Evolutionary conservation across 2,797 vertebrate genomes (phyloP).

Genomic region (Pseudochirops cupreus): DNA sequence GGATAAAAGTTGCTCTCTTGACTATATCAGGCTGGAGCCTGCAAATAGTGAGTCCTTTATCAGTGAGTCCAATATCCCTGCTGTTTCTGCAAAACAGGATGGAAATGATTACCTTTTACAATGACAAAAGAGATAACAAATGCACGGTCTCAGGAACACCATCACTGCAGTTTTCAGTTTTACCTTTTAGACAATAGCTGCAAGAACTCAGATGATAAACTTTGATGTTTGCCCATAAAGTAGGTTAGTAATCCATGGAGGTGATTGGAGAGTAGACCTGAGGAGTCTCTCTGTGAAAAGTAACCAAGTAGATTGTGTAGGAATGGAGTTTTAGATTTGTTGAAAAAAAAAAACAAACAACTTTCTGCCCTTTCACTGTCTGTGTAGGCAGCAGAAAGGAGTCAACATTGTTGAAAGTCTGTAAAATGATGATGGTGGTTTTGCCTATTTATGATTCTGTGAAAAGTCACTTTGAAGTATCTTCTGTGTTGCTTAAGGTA

Average conservation of each 20-base stretch:
- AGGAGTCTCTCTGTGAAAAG: background rate
- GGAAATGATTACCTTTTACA: slow-evolving; percentile 50
- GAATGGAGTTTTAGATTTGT: background rate
- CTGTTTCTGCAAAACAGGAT: background rate
- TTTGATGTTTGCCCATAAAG: background rate
- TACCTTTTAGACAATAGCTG: background rate
- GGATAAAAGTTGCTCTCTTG: slow-evolving; percentile 68
- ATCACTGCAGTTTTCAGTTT: background rate
- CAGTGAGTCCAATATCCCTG: slow-evolving; percentile 59
- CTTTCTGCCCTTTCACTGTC: slow-evolving; percentile 3
- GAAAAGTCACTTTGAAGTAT: background rate
- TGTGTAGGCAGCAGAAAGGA: background rate
- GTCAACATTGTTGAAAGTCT: background rate
- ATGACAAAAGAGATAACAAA: background rate
- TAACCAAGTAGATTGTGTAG: background rate
- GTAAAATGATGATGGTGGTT: background rate
- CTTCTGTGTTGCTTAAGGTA: background rate
- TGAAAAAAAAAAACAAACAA: background rate
- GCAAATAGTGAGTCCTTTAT: slow-evolving; percentile 71
- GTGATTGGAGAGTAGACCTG: slow-evolving; percentile 10
- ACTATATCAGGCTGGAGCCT: slow-evolving; percentile 58
- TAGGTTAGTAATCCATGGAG: background rate
- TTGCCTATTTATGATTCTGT: background rate
- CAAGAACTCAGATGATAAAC: background rate
- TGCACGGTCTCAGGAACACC: background rate